phyloP scores from a whole-genome alignment of 2,888 invertebrate species.

The Drepanosiphum platanoidis region DNA sequence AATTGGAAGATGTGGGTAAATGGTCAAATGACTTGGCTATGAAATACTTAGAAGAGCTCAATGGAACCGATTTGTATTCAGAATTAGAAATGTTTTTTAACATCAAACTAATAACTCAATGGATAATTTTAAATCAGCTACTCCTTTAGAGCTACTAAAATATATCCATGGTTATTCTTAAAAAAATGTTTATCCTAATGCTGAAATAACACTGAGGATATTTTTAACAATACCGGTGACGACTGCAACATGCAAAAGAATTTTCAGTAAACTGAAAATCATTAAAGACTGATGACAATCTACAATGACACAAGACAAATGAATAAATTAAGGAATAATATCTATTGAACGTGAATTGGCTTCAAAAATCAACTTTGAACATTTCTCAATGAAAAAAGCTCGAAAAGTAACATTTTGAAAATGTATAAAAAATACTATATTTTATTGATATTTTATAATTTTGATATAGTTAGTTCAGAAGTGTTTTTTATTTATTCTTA shows the following conservation, averaged over 20 bases:
- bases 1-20: conserved; percentile 4
- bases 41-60: not conserved
- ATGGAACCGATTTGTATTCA: conserved; percentile 3
- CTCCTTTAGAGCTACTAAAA: conserved; percentile 3
- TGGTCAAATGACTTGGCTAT: not conserved
- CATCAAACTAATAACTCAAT: not conserved
- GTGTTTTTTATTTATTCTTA: conserved; percentile 4
- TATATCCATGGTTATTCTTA: not conserved
- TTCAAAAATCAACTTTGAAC: not conserved
- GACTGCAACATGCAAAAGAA: not conserved
- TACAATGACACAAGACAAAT: not conserved
- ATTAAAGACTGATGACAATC: not conserved
- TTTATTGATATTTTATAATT: not conserved
- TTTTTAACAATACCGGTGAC: not conserved
- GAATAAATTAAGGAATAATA: not conserved
- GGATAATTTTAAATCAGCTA: not conserved
- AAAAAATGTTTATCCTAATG: not conserved
- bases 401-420: not conserved
- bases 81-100: conserved; percentile 11
- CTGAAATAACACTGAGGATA: not conserved
- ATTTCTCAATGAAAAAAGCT: not conserved
- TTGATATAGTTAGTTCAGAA: not conserved
- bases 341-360: not conserved
- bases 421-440: not conserved
- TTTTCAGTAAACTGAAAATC: not conserved